Base-by-base conservation (phyloP, 1,140 invertebrate genomes). In the Aporrectodea caliginosa region DNA sequence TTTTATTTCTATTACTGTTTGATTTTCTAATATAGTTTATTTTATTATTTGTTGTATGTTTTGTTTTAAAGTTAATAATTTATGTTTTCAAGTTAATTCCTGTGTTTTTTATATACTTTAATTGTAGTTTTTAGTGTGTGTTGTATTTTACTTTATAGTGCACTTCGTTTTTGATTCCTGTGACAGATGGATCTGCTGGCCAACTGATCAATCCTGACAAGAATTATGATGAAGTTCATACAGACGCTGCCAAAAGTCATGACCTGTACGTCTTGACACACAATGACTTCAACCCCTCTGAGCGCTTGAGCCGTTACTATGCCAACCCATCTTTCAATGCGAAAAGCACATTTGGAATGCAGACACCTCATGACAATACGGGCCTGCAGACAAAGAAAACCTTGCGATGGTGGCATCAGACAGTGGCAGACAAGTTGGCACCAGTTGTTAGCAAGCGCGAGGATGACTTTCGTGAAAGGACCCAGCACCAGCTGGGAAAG, bases 391-490 rank as follows among this genome's bases (percentile, higher is more conserved):
- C 83, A 0, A 83, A 83, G 69, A 83, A 84, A 43, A 83, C 85
- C 27, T 77, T 88, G 69, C 85, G 85, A 77, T 88, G 87, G 88
- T 71, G 86, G 16, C 84, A 85, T 79, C 84, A 85, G 58, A 82
- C 84, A 22, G 76, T 85, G 29, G 27, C 77, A 29, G 85, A 86
- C n/a, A 85, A 86, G 70, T 83, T 84, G 29, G 83, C 85, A 22
- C 84, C 85, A 80, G 84, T 87, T 73, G 85, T 87, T 16, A 85
- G 84, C 2, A 86, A 87, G 81, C 79, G 86, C 31, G 80, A 87
- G 1, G 87, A 89, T 81, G 85, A 87, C 32, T 89, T 87, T 72
- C 74, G 86, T 30, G 88, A 89, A 79, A 85, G 84, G 79, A 84
- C 82, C 30, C 86, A 88, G 73, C 82, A 83, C 29, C 86, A 88